Conservation (phyloP, 2,113 vertebrate genomes). For the Prunella himalayana region DNA sequence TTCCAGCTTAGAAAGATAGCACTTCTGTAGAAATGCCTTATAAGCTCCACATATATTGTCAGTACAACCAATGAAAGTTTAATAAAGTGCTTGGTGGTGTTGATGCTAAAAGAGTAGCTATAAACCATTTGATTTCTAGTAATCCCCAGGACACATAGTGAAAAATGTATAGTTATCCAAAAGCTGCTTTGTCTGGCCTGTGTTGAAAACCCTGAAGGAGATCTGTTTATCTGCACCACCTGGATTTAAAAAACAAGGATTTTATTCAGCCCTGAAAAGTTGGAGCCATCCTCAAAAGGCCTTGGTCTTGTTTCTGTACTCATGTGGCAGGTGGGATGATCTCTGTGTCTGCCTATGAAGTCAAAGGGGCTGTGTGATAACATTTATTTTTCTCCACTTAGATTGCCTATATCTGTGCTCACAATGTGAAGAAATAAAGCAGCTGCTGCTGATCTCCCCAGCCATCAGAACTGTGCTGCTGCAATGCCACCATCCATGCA, state of each 20-base stretch:
- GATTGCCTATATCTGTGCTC: neutral
- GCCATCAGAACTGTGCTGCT: neutral
- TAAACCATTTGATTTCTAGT: neutral
- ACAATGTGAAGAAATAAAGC: neutral
- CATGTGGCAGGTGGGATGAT: neutral
- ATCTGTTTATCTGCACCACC: neutral
- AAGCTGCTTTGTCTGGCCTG: neutral
- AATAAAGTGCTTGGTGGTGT: neutral
- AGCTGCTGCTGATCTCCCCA: neutral
- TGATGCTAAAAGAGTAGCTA: neutral
- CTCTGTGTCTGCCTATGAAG: neutral
- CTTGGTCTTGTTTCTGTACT: neutral
- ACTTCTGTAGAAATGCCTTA: fast-evolving
- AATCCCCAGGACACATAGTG: neutral
- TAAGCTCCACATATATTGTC: neutral
- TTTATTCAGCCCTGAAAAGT: neutral
- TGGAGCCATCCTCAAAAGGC: neutral
- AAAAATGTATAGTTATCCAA: neutral
- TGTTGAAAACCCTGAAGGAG: neutral
- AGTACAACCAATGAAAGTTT: neutral
- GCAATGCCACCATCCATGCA: neutral
- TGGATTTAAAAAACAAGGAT: neutral
- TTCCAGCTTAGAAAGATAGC: neutral
- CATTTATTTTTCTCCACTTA: neutral
- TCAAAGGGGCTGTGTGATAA: neutral